Evolutionary conservation across 2,797 vertebrate species (phyloP).

Genomic region (Hypotaenidia okinawae): DNA sequence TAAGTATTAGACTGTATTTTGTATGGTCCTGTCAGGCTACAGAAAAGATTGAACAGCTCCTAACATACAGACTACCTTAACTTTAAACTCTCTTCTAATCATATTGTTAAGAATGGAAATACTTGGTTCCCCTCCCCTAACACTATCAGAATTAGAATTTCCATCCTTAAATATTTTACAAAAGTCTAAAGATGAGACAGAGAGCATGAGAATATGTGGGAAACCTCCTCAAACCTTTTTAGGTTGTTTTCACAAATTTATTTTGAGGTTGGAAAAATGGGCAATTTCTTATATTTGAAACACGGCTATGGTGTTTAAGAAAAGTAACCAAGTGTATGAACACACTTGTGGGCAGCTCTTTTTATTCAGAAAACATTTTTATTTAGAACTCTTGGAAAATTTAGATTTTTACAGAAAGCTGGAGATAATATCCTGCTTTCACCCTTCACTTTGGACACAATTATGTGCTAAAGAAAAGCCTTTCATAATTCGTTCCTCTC

Average conservation of each 20-base stretch:
- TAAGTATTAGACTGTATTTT: not conserved
- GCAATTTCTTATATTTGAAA: not conserved
- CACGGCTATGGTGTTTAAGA: not conserved
- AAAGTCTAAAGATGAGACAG: not conserved
- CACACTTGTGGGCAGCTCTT: fast-evolving
- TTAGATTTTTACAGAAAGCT: not conserved
- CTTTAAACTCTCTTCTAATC: not conserved
- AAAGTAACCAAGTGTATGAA: not conserved
- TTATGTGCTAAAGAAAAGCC: not conserved
- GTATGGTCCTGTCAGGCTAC: not conserved
- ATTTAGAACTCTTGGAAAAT: not conserved
- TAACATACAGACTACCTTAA: not conserved
- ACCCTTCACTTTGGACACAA: not conserved
- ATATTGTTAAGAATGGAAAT: not conserved
- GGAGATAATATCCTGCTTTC: not conserved
- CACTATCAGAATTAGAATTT: not conserved
- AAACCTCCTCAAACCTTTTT: not conserved
- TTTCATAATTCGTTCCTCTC: not conserved
- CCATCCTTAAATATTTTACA: not conserved
- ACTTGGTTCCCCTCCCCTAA: not conserved
- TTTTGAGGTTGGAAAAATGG: not conserved
- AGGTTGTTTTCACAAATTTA: not conserved
- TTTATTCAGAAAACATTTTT: not conserved
- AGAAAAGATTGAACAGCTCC: not conserved
- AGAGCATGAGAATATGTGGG: not conserved